Percentiles rank a stretch among this genome's conserved stretches.
phyloP scores from a whole-genome alignment of 2,797 vertebrate species.

The Acipenser oxyrinchus region DNA sequence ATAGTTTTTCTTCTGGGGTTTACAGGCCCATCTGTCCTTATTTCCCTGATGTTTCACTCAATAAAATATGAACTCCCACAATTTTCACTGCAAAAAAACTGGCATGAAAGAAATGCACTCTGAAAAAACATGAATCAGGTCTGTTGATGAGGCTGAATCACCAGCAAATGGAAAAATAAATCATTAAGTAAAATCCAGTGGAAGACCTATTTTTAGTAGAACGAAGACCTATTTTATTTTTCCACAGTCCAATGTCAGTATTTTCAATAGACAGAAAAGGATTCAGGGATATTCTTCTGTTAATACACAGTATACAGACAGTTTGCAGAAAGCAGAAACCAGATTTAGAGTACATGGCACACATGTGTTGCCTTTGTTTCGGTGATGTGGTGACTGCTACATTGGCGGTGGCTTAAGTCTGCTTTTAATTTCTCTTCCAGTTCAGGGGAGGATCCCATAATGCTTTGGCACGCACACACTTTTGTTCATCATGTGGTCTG shows the following conservation, averaged over 20 bases:
- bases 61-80: background rate
- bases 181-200: too few relatives aligned
- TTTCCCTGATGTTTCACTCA: background rate
- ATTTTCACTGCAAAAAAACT: background rate
- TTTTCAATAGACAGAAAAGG: too few relatives aligned
- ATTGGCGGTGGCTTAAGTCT: constrained; percentile 6
- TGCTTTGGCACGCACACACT: constrained; percentile 12
- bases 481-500: constrained; percentile 22
- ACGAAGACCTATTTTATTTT: too few relatives aligned
- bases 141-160: background rate
- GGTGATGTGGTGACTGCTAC: constrained; percentile 18
- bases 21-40: background rate
- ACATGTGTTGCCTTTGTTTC: constrained; percentile 9
- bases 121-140: background rate
- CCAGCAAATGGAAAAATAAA: background rate
- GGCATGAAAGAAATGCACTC: background rate
- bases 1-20: background rate
- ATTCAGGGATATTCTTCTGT: too few relatives aligned
- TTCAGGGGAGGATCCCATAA: constrained; percentile 12
- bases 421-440: constrained; percentile 12
- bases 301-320: constrained; percentile 10
- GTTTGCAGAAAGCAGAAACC: constrained; percentile 28
- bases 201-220: too few relatives aligned
- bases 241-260: too few relatives aligned
- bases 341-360: constrained; percentile 1